Evolutionary conservation across 2,888 invertebrate species (phyloP), one percentile per base, ranked within the genome.

Genomic region (Cistogaster globosa): DNA sequence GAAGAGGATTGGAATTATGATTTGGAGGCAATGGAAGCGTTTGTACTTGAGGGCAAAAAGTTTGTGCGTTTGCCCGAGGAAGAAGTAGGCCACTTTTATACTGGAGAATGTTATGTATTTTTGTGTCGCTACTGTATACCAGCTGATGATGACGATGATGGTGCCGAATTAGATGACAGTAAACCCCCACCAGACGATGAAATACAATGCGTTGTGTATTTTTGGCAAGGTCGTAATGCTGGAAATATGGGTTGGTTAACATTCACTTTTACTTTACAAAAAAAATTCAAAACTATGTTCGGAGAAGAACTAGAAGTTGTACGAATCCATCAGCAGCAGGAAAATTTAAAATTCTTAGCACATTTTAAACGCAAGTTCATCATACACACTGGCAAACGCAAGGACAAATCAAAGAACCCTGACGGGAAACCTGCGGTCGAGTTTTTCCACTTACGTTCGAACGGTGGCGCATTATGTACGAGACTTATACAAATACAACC

Each of bases 201-300:
- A 74, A 97, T 96, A 90, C 97, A 97, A 90, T 98, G 98, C 93
- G 97, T 98, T 65, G 99, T 99, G n/a, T 99, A 99, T 93, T 99
- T 99, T 94, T 99, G 99, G 99, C 99, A 99, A 93, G 99, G 99
- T 0, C 94, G 97, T 71, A 97, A 98, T 90, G 99, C 99, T 3
- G 96, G 97, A 85, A 99, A 99, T 93, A 99, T 99, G 99, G 99
- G 99, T 81, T 99, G 99, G 99, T 94, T 99, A 0, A 99, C 98
- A 0, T 99, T 99, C 93, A 99, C 99, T 0, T 99, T 99, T 93
- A 98, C 98, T 87, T 93, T 97, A 88, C 97, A 97, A 92, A 98
- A 97, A 92, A 98, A 97, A 92, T 98, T 98, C 92, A 97, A 97
- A 91, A 94, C 96, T 0, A 93, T 97, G 88, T 98, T 98, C 89